These are phyloP conservation scores for Sceloporus tristichus DNA, from an alignment of 2,113 vertebrate genomes.

Conservation along the genomic window DNA sequence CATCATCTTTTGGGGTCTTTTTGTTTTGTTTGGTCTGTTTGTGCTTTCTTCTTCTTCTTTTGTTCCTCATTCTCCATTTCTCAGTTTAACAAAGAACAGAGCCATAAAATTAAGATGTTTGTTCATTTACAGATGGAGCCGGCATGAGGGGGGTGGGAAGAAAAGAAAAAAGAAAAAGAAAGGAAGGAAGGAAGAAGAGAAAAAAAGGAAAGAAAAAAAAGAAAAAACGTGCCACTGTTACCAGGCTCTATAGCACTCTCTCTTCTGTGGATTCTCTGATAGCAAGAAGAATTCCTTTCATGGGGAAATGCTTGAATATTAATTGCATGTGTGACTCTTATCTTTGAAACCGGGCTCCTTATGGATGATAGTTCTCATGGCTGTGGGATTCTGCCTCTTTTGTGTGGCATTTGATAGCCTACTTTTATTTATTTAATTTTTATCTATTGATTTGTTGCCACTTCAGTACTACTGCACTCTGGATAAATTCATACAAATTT, in stretches of 20 bases:
- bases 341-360: slow-evolving; percentile 57
- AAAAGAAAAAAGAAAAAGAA: not conserved
- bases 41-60: slow-evolving; percentile 11
- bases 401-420: slow-evolving; percentile 57
- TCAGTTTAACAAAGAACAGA: slow-evolving; percentile 74
- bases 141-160: slow-evolving; percentile 15
- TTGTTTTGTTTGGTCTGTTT: slow-evolving; percentile 32
- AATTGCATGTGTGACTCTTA: slow-evolving; percentile 56
- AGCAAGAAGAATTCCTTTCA: slow-evolving; percentile 57
- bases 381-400: slow-evolving; percentile 34
- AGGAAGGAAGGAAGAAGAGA: not conserved
- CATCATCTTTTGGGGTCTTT: slow-evolving; percentile 43
- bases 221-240: slow-evolving; percentile 30
- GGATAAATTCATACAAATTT: slow-evolving; percentile 53
- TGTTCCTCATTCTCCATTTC: slow-evolving; percentile 67
- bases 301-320: slow-evolving; percentile 59
- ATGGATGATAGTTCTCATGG: slow-evolving; percentile 37
- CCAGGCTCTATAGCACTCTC: not conserved
- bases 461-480: not conserved
- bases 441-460: not conserved
- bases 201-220: not conserved
- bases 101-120: slow-evolving; percentile 79
- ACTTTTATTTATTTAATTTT: slow-evolving; percentile 23
- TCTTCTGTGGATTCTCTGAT: slow-evolving; percentile 55
- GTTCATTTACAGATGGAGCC: slow-evolving; percentile 79